Evolutionary conservation across 1,140 invertebrate genomes (phyloP), one percentile per base, ranked within the genome.

Genomic region (Hestina assimilis): DNA sequence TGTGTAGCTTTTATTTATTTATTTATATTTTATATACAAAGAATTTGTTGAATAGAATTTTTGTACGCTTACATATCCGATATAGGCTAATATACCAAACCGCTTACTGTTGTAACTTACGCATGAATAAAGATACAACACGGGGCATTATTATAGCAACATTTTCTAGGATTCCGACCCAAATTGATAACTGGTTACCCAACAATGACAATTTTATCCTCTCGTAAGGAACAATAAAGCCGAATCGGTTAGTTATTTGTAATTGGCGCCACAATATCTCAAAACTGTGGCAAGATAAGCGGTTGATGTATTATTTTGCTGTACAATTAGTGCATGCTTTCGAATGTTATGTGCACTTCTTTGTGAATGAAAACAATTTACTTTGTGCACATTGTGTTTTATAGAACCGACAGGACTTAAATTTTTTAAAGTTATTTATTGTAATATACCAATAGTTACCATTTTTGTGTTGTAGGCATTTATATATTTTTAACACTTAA

Each of bases 301-400:
- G 19, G 19, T 63, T 75, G 75, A 81, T 75, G 72, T 71, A 79
- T 81, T 75, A 79, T 77, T 78, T 75, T 73, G 75, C 69, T 45
- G 31, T 47, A 73, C 74, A 77, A 80, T 78, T 80, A 77, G 75
- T 68, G 66, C 54, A 57, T 66, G 59, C 59, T 63, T 61, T 64
- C 38, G 43, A 33, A 28, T 12, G 41, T 29, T 40, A 46, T 57
- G 60, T 33, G 53, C 57, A 63, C 61, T 67, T 66, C 38, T n/a
- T 9, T 28, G 8, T 28, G 8, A 28, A n/a, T 35, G 31, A 14
- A 35, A 35, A 35, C 15, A 14, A 7, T 8, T 15, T 15, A 14
- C 6, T 15, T 14, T 15, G 1, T 15, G 15, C 15, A 35, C 14
- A 15, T 35, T 35, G 31, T 14, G 8, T 8, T 28, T 28, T 33